Conservation (phyloP, 1,140 invertebrate species). For the Portunus trituberculatus region DNA sequence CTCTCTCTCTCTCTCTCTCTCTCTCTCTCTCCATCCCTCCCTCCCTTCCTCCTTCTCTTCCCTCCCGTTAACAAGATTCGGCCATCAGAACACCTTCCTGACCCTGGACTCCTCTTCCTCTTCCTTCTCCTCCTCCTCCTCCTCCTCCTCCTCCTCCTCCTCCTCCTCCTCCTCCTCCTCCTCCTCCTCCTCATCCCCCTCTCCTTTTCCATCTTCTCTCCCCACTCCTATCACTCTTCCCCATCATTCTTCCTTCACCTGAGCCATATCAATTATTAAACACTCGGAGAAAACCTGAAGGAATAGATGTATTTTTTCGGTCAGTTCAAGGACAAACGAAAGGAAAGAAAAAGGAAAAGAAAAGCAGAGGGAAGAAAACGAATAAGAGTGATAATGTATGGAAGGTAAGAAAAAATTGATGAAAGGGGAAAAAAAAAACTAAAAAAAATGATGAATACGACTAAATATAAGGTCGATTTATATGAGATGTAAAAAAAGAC, state of each 20-base stretch:
- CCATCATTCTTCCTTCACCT: background rate
- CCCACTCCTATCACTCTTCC: background rate
- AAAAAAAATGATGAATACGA: no score
- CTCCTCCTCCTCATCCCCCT: background rate
- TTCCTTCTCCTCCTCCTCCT: background rate
- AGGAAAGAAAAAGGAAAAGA: background rate
- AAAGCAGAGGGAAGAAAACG: background rate
- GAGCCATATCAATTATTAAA: background rate
- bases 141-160: background rate
- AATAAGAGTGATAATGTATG: background rate
- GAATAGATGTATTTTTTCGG: background rate
- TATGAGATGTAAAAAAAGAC: no score
- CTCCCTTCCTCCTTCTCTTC: background rate
- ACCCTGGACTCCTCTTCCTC: background rate
- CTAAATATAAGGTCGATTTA: no score
- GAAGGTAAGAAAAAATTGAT: background rate
- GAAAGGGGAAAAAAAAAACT: background rate
- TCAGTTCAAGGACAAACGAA: background rate
- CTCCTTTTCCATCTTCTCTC: no score
- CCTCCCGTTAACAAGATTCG: slow-evolving; percentile 2
- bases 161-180: background rate
- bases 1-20: background rate
- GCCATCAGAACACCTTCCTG: slow-evolving; percentile 11
- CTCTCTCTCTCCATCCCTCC: background rate
- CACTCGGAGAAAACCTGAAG: background rate